These are phyloP conservation scores for Proisotoma minuta DNA, from an alignment of 2,888 invertebrate species.

Conservation along the genomic window DNA sequence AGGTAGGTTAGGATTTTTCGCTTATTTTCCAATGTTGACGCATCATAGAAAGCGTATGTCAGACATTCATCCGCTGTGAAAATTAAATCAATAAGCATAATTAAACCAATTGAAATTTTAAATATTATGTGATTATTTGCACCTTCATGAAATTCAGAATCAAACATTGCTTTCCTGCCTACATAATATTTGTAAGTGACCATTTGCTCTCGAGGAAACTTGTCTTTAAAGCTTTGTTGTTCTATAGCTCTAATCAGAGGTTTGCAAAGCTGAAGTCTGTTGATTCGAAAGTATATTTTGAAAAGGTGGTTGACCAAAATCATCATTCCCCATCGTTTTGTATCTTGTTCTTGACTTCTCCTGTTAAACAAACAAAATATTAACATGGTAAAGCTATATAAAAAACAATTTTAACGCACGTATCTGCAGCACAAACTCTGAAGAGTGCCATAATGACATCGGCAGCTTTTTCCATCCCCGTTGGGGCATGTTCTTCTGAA, in stretches of 20 bases:
- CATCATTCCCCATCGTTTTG: conserved; percentile 94
- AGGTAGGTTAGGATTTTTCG: conserved; percentile 88
- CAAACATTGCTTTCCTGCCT: conserved; percentile 97
- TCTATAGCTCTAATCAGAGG: conserved; percentile 96
- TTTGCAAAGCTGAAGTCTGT: conserved; percentile 81
- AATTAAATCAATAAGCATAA: conserved; percentile 40
- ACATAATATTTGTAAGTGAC: conserved; percentile 97
- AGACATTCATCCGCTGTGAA: conserved; percentile 77
- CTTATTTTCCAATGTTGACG: conserved; percentile 79
- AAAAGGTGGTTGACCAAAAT: conserved; percentile 94
- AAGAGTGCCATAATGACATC: conserved; percentile 90
- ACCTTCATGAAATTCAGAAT: conserved; percentile 85
- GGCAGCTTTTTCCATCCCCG: conserved; percentile 61
- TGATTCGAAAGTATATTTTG: conserved; percentile 93
- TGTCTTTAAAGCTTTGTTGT: conserved; percentile 73
- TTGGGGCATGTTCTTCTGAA: conserved; percentile 52
- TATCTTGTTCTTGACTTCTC: conserved; percentile 79
- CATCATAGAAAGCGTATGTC: conserved; percentile 87
- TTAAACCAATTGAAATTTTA: conserved; percentile 5
- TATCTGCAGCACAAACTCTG: conserved; percentile 90
- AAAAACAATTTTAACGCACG: conserved; percentile 53
- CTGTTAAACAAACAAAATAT: conserved; percentile 48
- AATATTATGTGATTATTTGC: conserved; percentile 28
- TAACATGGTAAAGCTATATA: neutral
- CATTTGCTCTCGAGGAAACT: conserved; percentile 84